Percentiles rank a stretch among this genome's conserved stretches.
Conservation (phyloP, 1,140 invertebrate species). For the Pomphorhynchus laevis region DNA sequence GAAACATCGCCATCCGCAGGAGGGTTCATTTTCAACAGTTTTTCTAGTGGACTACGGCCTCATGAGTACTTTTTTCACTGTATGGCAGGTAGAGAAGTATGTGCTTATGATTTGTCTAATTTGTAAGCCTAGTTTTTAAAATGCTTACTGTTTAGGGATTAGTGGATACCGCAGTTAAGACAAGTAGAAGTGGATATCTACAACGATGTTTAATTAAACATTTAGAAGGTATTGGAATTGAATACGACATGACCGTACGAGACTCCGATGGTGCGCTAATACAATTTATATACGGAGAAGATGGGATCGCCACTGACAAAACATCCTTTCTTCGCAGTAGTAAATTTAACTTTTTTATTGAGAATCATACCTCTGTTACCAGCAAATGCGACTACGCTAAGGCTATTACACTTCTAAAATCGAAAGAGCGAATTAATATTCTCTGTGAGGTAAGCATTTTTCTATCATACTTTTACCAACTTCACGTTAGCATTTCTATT, state of each 20-base stretch:
- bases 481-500: too few relatives aligned
- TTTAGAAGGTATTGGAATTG: constrained; percentile 53
- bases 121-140: constrained; percentile 10
- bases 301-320: constrained; percentile 59
- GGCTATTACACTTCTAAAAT: too few relatives aligned
- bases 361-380: constrained; percentile 25
- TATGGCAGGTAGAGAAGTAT: constrained; percentile 80
- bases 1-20: constrained; percentile 59
- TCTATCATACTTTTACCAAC: too few relatives aligned
- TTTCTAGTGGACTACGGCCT: constrained; percentile 76
- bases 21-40: constrained; percentile 68
- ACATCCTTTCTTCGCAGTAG: constrained; percentile 42
- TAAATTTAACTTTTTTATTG: constrained; percentile 39
- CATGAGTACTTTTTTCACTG: constrained; percentile 98
- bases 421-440: too few relatives aligned
- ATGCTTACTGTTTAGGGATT: constrained; percentile 21
- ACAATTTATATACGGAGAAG: constrained; percentile 78
- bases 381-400: too few relatives aligned
- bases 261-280: constrained; percentile 70
- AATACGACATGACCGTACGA: constrained; percentile 66
- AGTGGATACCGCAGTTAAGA: constrained; percentile 38
- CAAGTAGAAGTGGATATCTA: constrained; percentile 76
- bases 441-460: too few relatives aligned
- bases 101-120: not conserved
- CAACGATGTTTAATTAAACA: constrained; percentile 91